Percentiles rank a stretch among this genome's conserved stretches.
Conservation (phyloP, 2,113 vertebrate genomes). For the Rhynchomys soricoides region DNA sequence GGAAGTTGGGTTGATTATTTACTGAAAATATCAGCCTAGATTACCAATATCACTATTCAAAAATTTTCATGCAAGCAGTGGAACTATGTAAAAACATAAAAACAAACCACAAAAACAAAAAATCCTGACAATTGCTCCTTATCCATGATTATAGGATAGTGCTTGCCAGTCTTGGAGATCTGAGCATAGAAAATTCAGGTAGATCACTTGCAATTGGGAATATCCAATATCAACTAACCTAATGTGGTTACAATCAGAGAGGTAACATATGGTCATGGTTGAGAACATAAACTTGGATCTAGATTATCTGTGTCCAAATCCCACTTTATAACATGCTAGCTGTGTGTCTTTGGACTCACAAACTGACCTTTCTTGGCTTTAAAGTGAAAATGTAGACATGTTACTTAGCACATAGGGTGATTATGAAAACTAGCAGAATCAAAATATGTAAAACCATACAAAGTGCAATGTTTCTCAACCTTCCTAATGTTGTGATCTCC, state of each 20-base stretch:
- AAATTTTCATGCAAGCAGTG: neutral
- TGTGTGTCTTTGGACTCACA: neutral
- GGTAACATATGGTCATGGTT: neutral
- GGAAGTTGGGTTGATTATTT: conserved; percentile 13
- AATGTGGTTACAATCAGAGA: neutral
- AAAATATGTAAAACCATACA: neutral
- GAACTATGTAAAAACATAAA: conserved; percentile 28
- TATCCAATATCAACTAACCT: neutral
- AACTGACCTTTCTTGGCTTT: neutral
- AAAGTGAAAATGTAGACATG: neutral
- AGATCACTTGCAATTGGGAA: neutral
- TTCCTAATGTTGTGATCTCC: neutral
- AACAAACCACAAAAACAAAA: neutral
- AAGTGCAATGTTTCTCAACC: neutral
- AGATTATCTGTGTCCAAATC: neutral
- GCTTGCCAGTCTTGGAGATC: neutral
- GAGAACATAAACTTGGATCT: neutral
- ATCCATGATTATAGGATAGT: neutral
- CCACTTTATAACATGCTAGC: neutral
- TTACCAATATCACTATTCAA: conserved; percentile 4
- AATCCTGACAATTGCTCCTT: neutral
- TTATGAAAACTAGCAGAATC: neutral
- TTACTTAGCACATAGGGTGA: neutral
- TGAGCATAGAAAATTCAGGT: neutral
- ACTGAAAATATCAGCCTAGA: conserved; percentile 49